Evolutionary conservation across 2,113 vertebrate genomes (phyloP).

Genomic region (Cisticola juncidis): DNA sequence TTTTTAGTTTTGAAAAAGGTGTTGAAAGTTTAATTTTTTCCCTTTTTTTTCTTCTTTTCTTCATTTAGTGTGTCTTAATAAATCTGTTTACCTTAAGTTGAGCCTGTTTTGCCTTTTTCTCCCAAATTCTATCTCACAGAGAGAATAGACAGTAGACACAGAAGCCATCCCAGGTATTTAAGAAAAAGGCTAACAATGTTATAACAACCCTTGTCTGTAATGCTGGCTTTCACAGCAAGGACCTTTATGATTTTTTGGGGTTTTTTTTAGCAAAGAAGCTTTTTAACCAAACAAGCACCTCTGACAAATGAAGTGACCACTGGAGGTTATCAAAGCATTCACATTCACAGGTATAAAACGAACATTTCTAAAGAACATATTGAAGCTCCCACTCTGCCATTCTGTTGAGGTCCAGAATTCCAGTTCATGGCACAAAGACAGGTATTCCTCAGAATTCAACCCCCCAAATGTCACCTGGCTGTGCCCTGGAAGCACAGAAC

Average conservation of each 20-base stretch:
- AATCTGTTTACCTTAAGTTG: too few relatives aligned
- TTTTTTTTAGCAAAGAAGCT: not conserved
- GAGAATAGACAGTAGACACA: too few relatives aligned
- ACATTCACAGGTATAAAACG: not conserved
- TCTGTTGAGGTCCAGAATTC: not conserved
- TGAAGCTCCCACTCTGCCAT: not conserved
- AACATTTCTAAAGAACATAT: not conserved
- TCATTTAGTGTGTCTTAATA: too few relatives aligned
- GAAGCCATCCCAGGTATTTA: too few relatives aligned
- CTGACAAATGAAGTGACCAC: not conserved
- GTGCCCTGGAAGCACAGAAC: not conserved
- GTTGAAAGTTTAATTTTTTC: too few relatives aligned
- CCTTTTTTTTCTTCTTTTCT: too few relatives aligned
- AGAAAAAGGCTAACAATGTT: not conserved
- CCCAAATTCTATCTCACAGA: too few relatives aligned
- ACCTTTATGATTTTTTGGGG: not conserved
- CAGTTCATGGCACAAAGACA: not conserved
- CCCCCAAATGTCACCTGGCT: accelerated
- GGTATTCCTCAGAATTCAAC: not conserved
- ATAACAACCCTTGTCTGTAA: not conserved
- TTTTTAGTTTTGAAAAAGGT: too few relatives aligned
- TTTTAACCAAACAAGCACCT: not conserved
- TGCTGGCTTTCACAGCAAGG: accelerated
- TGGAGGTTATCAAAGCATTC: not conserved
- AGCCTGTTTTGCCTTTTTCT: too few relatives aligned